Base-by-base conservation (phyloP, 2,113 vertebrate genomes). In the Terrapene triunguis region DNA sequence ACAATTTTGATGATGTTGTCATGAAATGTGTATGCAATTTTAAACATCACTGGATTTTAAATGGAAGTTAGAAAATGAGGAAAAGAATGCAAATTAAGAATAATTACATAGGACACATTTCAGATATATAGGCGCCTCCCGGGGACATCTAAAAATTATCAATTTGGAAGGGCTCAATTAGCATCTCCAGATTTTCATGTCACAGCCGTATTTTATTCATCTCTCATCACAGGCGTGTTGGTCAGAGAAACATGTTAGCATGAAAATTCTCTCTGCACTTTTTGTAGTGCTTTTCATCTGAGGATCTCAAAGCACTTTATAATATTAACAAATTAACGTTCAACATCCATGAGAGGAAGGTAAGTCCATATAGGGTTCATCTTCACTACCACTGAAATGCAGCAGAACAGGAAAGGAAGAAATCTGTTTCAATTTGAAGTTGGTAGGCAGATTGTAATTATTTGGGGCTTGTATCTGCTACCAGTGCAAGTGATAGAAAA, bases 81-180 rank as follows among this genome's bases (percentile, higher is more conserved):
- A 89, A 92, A 89, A 32, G 6, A 27, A 44, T 84, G 74, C 1
- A 69, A 24, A 48, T 12, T 90, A 79, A 82, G 89, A 90, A 92
- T 35, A 84, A 93, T 81, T 35, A 74, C 1, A 65, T 42, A 76
- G 69, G 21, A 10, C 42, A 91, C 47, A 14, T 79, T 90, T 27
- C 69, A 91, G 25, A 85, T 76, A 94, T 62, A 80, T 94, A 21
- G 4, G 59, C 83, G 84, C 38, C 88, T 93, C 88, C 90, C 38
- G 69, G 80, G 14, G 38, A 7, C 47, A 89, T 9, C 74, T 96
- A 90, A 96, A 96, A 95, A 89, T 89, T 42, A 42, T 42, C 19
- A 6, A 3, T 13, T 44, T 76, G 38, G 22, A 44, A 76, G 24
- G 24, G 5, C 5, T 44, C 14, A 35, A 38, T 65, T 13, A 65